A percentile compares a stretch with the other conserved stretches of the same genome.
Conservation (phyloP, 2,888 invertebrate genomes). For the Dynastes hyllus region DNA sequence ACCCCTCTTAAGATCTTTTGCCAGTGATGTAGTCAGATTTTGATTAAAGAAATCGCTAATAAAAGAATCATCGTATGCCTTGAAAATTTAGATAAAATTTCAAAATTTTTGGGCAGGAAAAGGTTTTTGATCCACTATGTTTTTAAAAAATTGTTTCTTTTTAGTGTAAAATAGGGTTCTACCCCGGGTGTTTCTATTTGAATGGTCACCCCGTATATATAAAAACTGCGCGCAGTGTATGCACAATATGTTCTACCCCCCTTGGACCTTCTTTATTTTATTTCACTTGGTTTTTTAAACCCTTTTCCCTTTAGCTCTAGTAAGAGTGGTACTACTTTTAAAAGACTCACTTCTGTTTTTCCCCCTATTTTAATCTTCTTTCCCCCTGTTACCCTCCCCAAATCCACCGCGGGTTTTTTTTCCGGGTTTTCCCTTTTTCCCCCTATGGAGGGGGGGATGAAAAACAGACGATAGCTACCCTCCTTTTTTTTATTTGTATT, state of each 20-base stretch:
- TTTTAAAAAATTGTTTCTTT: too few species aligned
- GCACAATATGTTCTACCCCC: background rate
- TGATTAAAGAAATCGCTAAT: too few species aligned
- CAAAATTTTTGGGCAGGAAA: too few species aligned
- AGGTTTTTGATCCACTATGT: too few species aligned
- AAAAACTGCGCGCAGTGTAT: too few species aligned
- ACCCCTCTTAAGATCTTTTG: too few species aligned
- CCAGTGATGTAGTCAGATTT: too few species aligned
- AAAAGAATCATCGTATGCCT: too few species aligned
- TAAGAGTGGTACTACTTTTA: background rate
- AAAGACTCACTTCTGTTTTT: background rate
- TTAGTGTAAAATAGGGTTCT: too few species aligned
- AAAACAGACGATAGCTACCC: background rate
- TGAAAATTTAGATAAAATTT: too few species aligned
- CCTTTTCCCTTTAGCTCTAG: background rate
- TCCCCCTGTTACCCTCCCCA: background rate
- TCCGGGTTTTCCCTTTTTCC: background rate
- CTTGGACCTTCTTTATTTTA: slow-evolving; percentile 12
- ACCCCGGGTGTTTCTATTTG: too few species aligned
- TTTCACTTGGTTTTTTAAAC: slow-evolving; percentile 33
- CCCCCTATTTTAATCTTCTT: slow-evolving; percentile 2
- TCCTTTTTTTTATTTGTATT: slow-evolving; percentile 29
- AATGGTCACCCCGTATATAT: too few species aligned
- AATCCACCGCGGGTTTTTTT: background rate
- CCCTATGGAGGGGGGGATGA: background rate